Percentiles rank a stretch among this genome's conserved stretches.
phyloP scores from a whole-genome alignment of 2,888 invertebrate species.

The Pycnomerus fuliginosus region DNA sequence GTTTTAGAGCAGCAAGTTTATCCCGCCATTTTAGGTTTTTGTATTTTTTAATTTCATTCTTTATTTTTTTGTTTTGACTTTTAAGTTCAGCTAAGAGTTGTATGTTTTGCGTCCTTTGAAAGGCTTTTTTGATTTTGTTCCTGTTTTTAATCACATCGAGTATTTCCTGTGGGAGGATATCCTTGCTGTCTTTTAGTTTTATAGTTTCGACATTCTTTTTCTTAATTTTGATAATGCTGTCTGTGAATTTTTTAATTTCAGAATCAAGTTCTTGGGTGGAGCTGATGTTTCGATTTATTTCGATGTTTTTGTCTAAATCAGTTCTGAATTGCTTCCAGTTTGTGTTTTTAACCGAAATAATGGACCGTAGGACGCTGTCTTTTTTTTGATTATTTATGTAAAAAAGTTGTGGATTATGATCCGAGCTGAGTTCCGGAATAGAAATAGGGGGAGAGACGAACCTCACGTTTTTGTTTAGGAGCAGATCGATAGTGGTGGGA shows the following conservation, averaged over 20 bases:
- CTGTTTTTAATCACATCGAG: constrained; percentile 14
- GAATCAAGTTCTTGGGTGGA: neutral
- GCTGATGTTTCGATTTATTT: neutral
- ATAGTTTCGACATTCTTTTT: neutral
- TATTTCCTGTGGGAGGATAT: neutral
- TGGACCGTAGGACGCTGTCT: neutral
- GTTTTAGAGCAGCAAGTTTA: too few species aligned
- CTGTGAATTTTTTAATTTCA: neutral
- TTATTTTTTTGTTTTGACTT: too few species aligned
- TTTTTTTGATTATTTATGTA: neutral
- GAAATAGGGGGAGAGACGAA: neutral
- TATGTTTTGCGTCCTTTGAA: constrained; percentile 5
- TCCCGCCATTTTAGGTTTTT: too few species aligned
- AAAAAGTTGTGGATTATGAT: constrained; percentile 3
- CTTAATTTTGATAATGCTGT: neutral
- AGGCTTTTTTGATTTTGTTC: constrained; percentile 12
- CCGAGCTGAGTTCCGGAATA: constrained; percentile 1
- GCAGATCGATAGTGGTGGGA: constrained; percentile 5
- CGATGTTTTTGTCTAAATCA: neutral
- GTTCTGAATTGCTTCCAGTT: constrained; percentile 3
- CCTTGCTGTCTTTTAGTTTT: neutral
- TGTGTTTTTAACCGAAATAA: constrained; percentile 4
- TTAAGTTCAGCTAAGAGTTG: neutral
- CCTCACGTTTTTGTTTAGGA: constrained; percentile 2
- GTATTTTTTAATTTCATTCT: too few species aligned